Evolutionary conservation across 2,113 vertebrate genomes (phyloP).

Genomic region (Polypterus bichir): DNA sequence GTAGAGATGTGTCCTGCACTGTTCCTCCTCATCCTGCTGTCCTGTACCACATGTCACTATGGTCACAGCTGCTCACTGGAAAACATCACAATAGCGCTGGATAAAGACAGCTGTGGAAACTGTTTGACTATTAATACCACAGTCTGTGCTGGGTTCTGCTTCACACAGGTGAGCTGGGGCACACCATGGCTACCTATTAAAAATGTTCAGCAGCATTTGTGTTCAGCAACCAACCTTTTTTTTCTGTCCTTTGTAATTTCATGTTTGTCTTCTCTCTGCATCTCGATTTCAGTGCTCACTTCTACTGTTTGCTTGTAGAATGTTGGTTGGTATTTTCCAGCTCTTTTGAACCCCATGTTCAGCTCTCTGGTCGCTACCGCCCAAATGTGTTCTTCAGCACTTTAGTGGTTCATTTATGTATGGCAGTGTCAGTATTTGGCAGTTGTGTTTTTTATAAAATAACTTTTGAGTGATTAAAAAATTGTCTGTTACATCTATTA

Average conservation of each 20-base stretch:
- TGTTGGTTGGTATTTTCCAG: too few species aligned
- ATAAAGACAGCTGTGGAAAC: conserved; percentile 63
- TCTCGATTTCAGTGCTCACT: too few species aligned
- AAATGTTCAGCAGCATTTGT: background rate
- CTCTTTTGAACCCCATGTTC: too few species aligned
- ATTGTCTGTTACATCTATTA: too few species aligned
- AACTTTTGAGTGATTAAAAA: too few species aligned
- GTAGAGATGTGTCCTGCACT: conserved; percentile 43
- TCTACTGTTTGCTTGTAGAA: too few species aligned
- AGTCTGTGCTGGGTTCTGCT: conserved; percentile 69
- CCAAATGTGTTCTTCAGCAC: too few species aligned
- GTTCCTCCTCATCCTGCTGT: conserved; percentile 51
- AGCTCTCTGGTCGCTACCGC: too few species aligned
- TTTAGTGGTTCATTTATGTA: too few species aligned
- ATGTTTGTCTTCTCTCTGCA: too few species aligned
- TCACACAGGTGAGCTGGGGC: conserved; percentile 50
- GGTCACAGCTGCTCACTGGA: conserved; percentile 51
- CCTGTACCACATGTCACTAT: conserved; percentile 46
- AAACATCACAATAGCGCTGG: conserved; percentile 61
- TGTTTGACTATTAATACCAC: conserved; percentile 61
- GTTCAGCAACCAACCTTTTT: background rate
- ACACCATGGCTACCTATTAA: background rate
- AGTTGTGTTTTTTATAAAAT: too few species aligned
- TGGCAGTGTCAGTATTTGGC: too few species aligned
- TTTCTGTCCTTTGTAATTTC: conserved; percentile 14